Conservation (phyloP, 1,140 invertebrate species). For the Zaprionus kolodkinae region DNA sequence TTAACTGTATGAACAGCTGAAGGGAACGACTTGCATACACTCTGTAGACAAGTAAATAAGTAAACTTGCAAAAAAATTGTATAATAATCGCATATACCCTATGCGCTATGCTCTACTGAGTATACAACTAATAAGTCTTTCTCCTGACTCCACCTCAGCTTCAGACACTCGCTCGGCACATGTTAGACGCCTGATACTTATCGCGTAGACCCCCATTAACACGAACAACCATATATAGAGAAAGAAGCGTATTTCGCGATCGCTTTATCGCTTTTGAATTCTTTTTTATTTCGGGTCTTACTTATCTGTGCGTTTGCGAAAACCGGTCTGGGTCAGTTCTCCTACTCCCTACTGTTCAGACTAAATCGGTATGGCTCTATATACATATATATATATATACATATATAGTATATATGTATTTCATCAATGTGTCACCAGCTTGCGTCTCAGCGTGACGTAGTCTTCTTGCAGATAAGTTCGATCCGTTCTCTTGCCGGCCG, state of each 20-base stretch:
- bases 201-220: slow-evolving; percentile 30
- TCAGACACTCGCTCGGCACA: slow-evolving; percentile 67
- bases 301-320: slow-evolving; percentile 48
- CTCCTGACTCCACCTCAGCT: slow-evolving; percentile 43
- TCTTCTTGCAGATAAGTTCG: slow-evolving; percentile 59
- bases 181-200: slow-evolving; percentile 70
- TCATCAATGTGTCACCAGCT: slow-evolving; percentile 70
- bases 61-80: too few relatives aligned
- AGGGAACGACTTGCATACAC: slow-evolving; percentile 8
- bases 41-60: background rate
- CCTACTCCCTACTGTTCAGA: slow-evolving; percentile 10
- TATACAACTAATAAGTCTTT: slow-evolving; percentile 10
- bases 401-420: slow-evolving; percentile 14
- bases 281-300: slow-evolving; percentile 46
- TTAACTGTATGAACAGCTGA: slow-evolving; percentile 26
- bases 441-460: slow-evolving; percentile 65
- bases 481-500: slow-evolving; percentile 59
- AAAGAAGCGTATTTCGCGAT: slow-evolving; percentile 38
- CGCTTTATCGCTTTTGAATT: slow-evolving; percentile 25
- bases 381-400: slow-evolving; percentile 14
- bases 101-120: background rate
- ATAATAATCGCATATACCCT: slow-evolving; percentile 9
- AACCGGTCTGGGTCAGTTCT: slow-evolving; percentile 57
- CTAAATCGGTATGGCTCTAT: slow-evolving; percentile 33
- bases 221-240: slow-evolving; percentile 31